These are phyloP conservation scores for Darevskia mixta DNA, from an alignment of 2,797 vertebrate genomes.

Conservation along the genomic window DNA sequence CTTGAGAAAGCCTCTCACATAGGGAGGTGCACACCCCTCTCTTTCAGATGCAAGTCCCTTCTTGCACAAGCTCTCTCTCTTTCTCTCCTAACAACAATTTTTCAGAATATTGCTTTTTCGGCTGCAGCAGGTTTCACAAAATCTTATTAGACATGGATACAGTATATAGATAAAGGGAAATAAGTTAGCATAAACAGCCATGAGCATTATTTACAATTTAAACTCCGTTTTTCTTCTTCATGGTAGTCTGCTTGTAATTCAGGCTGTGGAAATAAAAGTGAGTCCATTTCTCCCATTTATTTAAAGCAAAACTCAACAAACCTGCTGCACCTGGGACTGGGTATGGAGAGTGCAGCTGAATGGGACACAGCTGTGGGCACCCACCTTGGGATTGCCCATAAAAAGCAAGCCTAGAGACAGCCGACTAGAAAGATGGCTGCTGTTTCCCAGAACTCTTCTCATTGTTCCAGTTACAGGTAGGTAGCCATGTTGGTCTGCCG, in stretches of 20 bases:
- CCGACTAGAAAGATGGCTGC: background rate
- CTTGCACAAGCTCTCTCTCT: background rate
- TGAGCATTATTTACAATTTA: background rate
- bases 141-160: background rate
- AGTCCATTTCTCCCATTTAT: background rate
- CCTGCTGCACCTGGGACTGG: background rate
- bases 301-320: background rate
- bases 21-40: too few relatives aligned
- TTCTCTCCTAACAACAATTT: background rate
- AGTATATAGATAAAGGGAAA: background rate
- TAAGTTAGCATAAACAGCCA: background rate
- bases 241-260: background rate
- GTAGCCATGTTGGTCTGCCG: too few relatives aligned
- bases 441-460: too few relatives aligned
- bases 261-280: background rate
- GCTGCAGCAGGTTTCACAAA: background rate
- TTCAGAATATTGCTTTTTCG: background rate
- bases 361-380: too few relatives aligned
- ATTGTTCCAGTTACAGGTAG: too few relatives aligned
- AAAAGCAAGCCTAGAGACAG: too few relatives aligned
- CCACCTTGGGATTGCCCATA: too few relatives aligned
- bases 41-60: too few relatives aligned
- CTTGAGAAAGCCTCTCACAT: background rate
- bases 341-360: too few relatives aligned
- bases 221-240: background rate